Percentiles rank a stretch among this genome's conserved stretches.
Evolutionary conservation across 2,888 invertebrate genomes (phyloP).

Genomic region (Miltochrista miniata): DNA sequence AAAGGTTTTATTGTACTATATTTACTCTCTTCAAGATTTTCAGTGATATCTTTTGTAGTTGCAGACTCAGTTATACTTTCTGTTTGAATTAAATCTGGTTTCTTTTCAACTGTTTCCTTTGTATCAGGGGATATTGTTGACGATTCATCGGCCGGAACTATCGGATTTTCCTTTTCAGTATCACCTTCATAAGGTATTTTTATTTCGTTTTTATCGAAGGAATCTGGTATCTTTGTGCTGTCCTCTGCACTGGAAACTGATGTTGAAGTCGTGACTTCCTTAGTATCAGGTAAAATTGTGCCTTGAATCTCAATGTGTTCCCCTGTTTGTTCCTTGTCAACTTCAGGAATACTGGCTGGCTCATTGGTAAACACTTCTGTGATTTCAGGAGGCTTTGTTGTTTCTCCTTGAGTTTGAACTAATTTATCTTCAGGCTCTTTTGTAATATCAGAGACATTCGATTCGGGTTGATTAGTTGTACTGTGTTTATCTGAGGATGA

Average conservation of each 20-base stretch:
- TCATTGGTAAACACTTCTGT: slow-evolving; percentile 2
- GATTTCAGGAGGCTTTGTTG: slow-evolving; percentile 1
- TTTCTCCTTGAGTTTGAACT: not conserved
- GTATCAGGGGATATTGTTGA: not conserved
- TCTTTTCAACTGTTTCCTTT: not conserved
- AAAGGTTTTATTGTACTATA: slow-evolving; percentile 3
- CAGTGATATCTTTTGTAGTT: not conserved
- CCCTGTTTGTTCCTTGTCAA: not conserved
- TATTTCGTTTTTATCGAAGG: slow-evolving; percentile 2
- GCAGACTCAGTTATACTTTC: slow-evolving; percentile 5
- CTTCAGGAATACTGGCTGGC: slow-evolving; percentile 5
- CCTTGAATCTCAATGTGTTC: slow-evolving; percentile 1
- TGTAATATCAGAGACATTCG: slow-evolving; percentile 2
- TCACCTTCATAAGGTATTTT: not conserved
- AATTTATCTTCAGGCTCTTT: slow-evolving; percentile 8
- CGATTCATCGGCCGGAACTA: slow-evolving; percentile 2
- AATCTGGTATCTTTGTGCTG: not conserved
- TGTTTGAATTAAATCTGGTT: slow-evolving; percentile 7
- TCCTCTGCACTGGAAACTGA: slow-evolving; percentile 6
- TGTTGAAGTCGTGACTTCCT: not conserved
- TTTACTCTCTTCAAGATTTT: slow-evolving; percentile 6
- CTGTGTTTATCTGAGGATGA: slow-evolving; percentile 8
- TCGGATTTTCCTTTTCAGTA: slow-evolving; percentile 3
- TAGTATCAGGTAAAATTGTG: not conserved
- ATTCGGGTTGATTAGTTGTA: not conserved